Evolutionary conservation across 2,113 vertebrate genomes (phyloP), one percentile per base, ranked within the genome.

Genomic region (Boulengeromyrus knoepffleri): DNA sequence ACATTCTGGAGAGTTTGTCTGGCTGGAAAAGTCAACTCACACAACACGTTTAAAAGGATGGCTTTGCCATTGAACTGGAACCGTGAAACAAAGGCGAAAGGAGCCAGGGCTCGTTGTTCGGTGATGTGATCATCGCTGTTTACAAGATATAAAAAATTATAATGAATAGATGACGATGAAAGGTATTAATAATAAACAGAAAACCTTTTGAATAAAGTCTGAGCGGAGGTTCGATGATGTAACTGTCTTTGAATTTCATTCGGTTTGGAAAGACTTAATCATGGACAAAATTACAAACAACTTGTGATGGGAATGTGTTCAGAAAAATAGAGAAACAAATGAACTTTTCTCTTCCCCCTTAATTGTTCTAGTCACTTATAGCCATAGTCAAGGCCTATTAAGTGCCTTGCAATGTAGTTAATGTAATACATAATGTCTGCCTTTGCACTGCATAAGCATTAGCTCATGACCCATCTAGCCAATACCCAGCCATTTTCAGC

Each of bases 181-280:
- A 88, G 56, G 87, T 62, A 88, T 62, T 66, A 88, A 88, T 88
- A 88, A 88, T 62, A 88, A 88, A 88, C 53, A 85, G 53, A 66
- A 62, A 90, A 85, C 77, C 53, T 52, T 89, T 89, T 39, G 36
- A 56, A 89, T 53, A 45, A 62, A 53, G 77, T 39, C 80, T 85
- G 52, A 62, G 70, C 19, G 50, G 80, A 62, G 52, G 53, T 62
- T 83, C 50, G 24, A 89, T 89, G 89, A 85, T 89, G 89, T 90
- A 85, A 85, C 83, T 85, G 80, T 89, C 88, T 89, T 89, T 89
- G 88, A 89, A 89, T 89, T 89, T 84, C 31, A 5, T 84, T 89
- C 74, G 15, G 83, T 50, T 90, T 87, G 89, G 89, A 85, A 90
- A 90, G 80, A 90, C 89, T 90, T 85, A 90, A 90, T 90, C 89